phyloP scores from a whole-genome alignment of 1,140 invertebrate genomes.

The Drosophila quadrilineata region DNA sequence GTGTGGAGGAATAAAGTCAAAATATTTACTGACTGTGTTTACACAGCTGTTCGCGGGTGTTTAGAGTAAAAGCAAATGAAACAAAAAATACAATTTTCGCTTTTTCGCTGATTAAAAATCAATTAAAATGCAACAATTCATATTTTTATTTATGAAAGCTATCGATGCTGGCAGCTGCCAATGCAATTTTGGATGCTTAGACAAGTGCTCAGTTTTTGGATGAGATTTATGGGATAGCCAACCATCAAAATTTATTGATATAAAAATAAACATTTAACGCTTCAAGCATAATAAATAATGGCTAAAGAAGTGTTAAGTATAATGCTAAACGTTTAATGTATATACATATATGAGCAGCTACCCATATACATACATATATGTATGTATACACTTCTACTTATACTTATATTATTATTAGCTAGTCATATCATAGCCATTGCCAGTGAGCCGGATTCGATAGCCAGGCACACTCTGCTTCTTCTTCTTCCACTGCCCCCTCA shows the following conservation, averaged over 20 bases:
- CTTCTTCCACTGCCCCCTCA: too few species aligned
- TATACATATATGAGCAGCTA: too few species aligned
- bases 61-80: background rate
- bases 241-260: constrained; percentile 65
- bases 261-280: constrained; percentile 67
- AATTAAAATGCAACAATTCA: constrained; percentile 21
- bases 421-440: constrained; percentile 15
- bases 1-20: background rate
- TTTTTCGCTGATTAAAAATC: constrained; percentile 28
- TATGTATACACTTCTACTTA: too few species aligned
- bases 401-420: constrained; percentile 20
- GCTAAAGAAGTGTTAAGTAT: constrained; percentile 56
- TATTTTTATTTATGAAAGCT: background rate
- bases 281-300: constrained; percentile 40
- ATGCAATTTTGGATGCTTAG: too few species aligned
- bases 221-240: constrained; percentile 58
- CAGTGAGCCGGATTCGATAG: constrained; percentile 36
- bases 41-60: constrained; percentile 10
- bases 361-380: too few species aligned
- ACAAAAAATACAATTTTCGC: background rate
- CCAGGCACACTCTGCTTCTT: too few species aligned
- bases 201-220: too few species aligned
- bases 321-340: constrained; percentile 44
- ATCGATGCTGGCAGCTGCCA: constrained; percentile 3
- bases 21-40: constrained; percentile 11